A percentile compares a stretch with the other conserved stretches of the same genome.
phyloP scores from a whole-genome alignment of 2,888 invertebrate genomes.

The Branchinecta sandiegonensis region DNA sequence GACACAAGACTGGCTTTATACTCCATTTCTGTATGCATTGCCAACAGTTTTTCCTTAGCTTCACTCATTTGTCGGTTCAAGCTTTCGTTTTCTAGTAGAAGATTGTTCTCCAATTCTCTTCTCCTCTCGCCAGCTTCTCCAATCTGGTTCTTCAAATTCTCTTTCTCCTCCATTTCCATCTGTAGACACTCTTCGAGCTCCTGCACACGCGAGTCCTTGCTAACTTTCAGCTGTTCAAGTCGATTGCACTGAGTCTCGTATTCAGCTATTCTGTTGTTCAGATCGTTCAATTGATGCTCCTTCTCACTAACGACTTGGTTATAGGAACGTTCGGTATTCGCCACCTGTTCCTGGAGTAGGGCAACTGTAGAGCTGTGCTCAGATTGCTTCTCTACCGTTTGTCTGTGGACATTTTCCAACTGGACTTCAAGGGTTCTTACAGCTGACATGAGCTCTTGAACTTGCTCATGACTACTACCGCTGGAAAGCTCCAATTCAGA shows the following conservation, averaged over 20 bases:
- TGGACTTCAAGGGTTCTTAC: background rate
- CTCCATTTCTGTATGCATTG: conserved; percentile 10
- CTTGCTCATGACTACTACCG: background rate
- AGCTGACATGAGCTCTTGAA: background rate
- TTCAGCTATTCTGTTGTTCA: background rate
- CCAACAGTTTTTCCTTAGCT: background rate
- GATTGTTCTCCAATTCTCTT: background rate
- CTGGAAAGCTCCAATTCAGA: background rate
- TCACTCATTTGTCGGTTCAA: background rate
- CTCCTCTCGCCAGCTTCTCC: conserved; percentile 1
- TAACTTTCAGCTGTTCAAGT: conserved; percentile 11
- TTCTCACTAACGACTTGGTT: background rate
- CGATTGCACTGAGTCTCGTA: background rate
- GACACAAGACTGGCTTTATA: background rate
- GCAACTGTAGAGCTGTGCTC: no score
- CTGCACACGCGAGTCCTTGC: background rate
- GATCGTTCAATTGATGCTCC: background rate
- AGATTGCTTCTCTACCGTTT: background rate
- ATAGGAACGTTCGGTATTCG: background rate
- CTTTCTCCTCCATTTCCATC: conserved; percentile 6
- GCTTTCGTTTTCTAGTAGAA: background rate
- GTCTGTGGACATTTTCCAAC: background rate
- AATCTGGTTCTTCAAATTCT: conserved; percentile 4
- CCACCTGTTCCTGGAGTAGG: background rate
- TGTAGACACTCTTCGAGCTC: conserved; percentile 4